Conservation (phyloP, 2,888 invertebrate genomes). For the Meta bourneti region DNA sequence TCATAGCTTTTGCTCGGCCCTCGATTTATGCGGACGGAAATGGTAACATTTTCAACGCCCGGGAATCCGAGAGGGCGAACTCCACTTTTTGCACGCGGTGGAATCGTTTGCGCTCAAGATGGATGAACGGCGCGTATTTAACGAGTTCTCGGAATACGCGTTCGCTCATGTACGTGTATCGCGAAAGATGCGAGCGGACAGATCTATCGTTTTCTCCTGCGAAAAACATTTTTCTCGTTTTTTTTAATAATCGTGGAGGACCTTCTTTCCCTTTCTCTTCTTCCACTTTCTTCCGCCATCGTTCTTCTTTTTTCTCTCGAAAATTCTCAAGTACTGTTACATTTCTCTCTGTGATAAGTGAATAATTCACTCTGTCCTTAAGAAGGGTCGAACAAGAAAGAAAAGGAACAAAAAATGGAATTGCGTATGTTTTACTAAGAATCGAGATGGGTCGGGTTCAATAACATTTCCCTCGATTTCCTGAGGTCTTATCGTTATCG, state of each 20-base stretch:
- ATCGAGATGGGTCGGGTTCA: slow-evolving; percentile 22
- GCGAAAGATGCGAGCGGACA: slow-evolving; percentile 60
- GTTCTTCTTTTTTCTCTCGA: slow-evolving; percentile 25
- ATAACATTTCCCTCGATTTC: slow-evolving; percentile 20
- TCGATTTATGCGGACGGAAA: slow-evolving; percentile 66
- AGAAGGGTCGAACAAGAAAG: slow-evolving; percentile 4
- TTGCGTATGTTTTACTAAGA: slow-evolving; percentile 5
- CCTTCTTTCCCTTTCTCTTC: neutral
- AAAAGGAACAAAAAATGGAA: neutral
- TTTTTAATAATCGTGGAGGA: slow-evolving; percentile 3
- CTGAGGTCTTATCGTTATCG: neutral
- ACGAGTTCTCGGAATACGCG: slow-evolving; percentile 65
- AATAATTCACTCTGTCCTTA: slow-evolving; percentile 63
- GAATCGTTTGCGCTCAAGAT: slow-evolving; percentile 26
- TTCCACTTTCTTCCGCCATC: neutral
- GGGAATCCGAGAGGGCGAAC: slow-evolving; percentile 53
- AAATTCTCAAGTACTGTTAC: slow-evolving; percentile 62
- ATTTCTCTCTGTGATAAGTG: slow-evolving; percentile 59
- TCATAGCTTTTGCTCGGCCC: slow-evolving; percentile 9
- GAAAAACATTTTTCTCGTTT: slow-evolving; percentile 29
- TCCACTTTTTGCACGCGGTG: slow-evolving; percentile 17
- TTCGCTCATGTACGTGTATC: slow-evolving; percentile 50
- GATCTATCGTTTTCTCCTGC: slow-evolving; percentile 68
- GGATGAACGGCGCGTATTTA: slow-evolving; percentile 66
- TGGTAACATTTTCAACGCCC: slow-evolving; percentile 58